Evolutionary conservation across 2,797 vertebrate genomes (phyloP).

Genomic region (Acrossocheilus fasciatus): DNA sequence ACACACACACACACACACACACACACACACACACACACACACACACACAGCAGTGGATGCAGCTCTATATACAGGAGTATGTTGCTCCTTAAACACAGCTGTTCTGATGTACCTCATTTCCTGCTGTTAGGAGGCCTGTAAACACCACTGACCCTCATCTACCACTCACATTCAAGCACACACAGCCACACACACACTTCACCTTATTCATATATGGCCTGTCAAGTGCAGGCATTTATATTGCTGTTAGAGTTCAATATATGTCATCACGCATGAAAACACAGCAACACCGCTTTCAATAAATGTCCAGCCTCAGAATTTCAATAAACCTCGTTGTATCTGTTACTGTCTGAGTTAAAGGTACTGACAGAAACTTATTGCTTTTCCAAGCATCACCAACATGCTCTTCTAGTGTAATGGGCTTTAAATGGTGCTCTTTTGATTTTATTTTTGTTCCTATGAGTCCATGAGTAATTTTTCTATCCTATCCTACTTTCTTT

Average conservation of each 20-base stretch:
- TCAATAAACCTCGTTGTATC: slow-evolving; percentile 36
- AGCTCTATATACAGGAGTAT: too few relatives aligned
- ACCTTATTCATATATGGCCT: slow-evolving; percentile 26
- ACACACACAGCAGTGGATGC: not conserved
- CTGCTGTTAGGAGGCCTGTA: slow-evolving; percentile 41
- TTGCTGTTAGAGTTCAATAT: slow-evolving; percentile 44
- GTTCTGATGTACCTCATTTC: slow-evolving; percentile 29
- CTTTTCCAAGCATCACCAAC: slow-evolving; percentile 7
- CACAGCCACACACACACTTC: not conserved
- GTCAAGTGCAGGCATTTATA: slow-evolving; percentile 35
- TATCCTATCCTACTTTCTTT: not conserved
- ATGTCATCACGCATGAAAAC: slow-evolving; percentile 49
- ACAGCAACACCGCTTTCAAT: slow-evolving; percentile 20
- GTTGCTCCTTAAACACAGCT: slow-evolving; percentile 8
- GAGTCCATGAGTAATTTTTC: not conserved
- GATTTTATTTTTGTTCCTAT: not conserved
- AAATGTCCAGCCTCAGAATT: slow-evolving; percentile 42
- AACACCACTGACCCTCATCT: slow-evolving; percentile 36
- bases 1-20: not conserved
- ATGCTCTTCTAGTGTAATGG: not conserved
- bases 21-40: too few relatives aligned
- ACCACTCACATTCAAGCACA: slow-evolving; percentile 19
- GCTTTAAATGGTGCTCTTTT: not conserved
- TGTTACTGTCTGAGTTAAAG: slow-evolving; percentile 31
- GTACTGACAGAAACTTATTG: not conserved